Conservation (phyloP, 1,140 invertebrate species). For the Hylaeus anthracinus region DNA sequence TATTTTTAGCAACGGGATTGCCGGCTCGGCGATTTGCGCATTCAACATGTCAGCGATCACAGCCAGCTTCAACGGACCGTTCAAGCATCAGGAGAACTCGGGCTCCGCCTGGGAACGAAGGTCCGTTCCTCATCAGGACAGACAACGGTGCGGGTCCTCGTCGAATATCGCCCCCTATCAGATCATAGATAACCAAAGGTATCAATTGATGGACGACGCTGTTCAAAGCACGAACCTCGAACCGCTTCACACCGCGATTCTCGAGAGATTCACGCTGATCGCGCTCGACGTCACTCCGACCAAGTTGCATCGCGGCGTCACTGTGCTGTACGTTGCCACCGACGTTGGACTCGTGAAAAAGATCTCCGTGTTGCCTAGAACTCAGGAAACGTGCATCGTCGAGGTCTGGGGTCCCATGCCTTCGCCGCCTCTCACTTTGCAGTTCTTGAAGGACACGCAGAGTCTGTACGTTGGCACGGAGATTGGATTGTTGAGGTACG, state of each 20-base stretch:
- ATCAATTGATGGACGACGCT: slow-evolving; percentile 93
- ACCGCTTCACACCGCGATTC: slow-evolving; percentile 86
- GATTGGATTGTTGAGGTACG: slow-evolving; percentile 83
- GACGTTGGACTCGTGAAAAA: slow-evolving; percentile 89
- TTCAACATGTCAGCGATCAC: slow-evolving; percentile 93
- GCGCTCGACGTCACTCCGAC: slow-evolving; percentile 88
- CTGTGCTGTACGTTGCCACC: slow-evolving; percentile 91
- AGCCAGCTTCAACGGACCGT: slow-evolving; percentile 92
- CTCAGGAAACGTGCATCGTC: slow-evolving; percentile 89
- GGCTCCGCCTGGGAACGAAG: slow-evolving; percentile 89
- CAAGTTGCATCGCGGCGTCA: slow-evolving; percentile 84
- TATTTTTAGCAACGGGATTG: slow-evolving; percentile 90
- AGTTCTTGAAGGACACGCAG: slow-evolving; percentile 90
- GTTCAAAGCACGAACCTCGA: slow-evolving; percentile 87
- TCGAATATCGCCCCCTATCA: slow-evolving; percentile 62
- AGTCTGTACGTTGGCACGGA: slow-evolving; percentile 91
- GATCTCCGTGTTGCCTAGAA: slow-evolving; percentile 86
- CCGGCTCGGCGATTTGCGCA: slow-evolving; percentile 95
- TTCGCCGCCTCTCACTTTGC: slow-evolving; percentile 85
- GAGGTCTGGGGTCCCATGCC: slow-evolving; percentile 91
- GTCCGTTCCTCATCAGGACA: slow-evolving; percentile 73
- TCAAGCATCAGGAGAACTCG: slow-evolving; percentile 90
- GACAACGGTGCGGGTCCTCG: slow-evolving; percentile 78
- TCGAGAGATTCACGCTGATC: slow-evolving; percentile 89
- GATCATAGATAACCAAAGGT: slow-evolving; percentile 87